Evolutionary conservation across 2,888 invertebrate genomes (phyloP).

Genomic region (Heliconius charithonia): DNA sequence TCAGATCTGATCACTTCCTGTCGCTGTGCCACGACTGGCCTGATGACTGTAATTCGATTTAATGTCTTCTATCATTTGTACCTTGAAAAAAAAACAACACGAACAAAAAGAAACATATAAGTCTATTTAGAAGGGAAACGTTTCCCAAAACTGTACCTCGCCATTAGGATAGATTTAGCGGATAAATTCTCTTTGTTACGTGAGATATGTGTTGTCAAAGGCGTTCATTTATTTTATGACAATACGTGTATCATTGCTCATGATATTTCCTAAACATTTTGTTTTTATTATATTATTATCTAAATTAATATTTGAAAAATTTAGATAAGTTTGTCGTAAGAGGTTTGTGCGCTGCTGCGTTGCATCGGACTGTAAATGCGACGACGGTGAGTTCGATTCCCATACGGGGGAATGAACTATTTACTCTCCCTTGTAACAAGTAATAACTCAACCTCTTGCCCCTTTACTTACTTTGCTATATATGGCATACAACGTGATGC

Average conservation of each 20-base stretch:
- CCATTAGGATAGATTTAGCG: constrained; percentile 37
- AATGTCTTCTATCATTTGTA: background rate
- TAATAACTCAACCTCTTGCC: too few species aligned
- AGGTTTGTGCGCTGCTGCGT: too few species aligned
- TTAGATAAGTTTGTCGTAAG: too few species aligned
- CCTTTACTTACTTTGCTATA: too few species aligned
- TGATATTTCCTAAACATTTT: background rate
- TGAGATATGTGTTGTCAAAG: constrained; percentile 31
- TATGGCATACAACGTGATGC: too few species aligned
- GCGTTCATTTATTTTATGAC: constrained; percentile 8
- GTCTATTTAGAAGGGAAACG: constrained; percentile 22
- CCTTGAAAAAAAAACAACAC: constrained; percentile 2
- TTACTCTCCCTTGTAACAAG: too few species aligned
- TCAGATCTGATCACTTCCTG: too few species aligned
- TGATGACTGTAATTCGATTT: background rate
- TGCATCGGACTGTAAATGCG: too few species aligned
- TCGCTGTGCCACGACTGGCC: too few species aligned
- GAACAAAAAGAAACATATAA: constrained; percentile 4
- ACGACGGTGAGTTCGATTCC: too few species aligned
- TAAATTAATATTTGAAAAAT: too few species aligned
- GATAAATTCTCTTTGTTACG: constrained; percentile 35
- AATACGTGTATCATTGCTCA: background rate
- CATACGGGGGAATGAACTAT: too few species aligned
- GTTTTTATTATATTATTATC: background rate
- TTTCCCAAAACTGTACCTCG: constrained; percentile 34